These are phyloP conservation scores for Oegoconia quadripuncta DNA, from an alignment of 2,888 invertebrate genomes.

Conservation along the genomic window DNA sequence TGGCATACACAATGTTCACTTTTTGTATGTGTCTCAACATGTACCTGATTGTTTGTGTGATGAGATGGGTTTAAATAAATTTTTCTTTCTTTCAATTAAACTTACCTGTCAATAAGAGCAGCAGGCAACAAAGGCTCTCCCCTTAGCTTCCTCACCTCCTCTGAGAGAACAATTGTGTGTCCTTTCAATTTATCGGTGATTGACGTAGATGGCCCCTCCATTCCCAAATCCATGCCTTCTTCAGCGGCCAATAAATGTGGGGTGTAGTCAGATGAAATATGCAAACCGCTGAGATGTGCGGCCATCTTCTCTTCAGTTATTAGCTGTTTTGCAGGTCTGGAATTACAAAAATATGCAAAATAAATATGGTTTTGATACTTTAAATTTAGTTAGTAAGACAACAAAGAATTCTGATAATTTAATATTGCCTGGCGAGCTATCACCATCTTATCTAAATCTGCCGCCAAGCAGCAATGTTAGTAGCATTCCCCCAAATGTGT, in stretches of 20 bases:
- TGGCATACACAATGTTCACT: too few species aligned
- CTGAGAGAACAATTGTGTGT: slow-evolving; percentile 81
- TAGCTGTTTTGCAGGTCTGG: slow-evolving; percentile 83
- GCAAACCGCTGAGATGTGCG: slow-evolving; percentile 86
- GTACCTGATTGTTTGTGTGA: too few species aligned
- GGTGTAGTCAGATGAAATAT: slow-evolving; percentile 80
- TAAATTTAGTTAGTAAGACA: too few species aligned
- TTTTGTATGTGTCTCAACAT: too few species aligned
- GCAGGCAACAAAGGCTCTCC: slow-evolving; percentile 84
- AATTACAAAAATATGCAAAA: not conserved
- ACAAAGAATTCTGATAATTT: too few species aligned
- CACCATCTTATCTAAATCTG: too few species aligned
- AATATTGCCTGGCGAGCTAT: too few species aligned
- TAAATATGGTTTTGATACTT: not conserved
- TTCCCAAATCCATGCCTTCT: slow-evolving; percentile 53
- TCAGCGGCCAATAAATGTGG: slow-evolving; percentile 42
- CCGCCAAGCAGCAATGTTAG: too few species aligned
- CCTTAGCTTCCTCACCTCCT: slow-evolving; percentile 83
- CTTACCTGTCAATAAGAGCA: slow-evolving; percentile 78
- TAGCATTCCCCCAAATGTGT: too few species aligned
- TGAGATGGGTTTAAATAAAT: too few species aligned
- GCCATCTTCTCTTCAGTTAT: slow-evolving; percentile 93
- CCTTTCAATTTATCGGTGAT: slow-evolving; percentile 60
- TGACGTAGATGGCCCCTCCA: slow-evolving; percentile 33
- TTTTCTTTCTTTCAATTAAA: too few species aligned